Evolutionary conservation across 2,888 invertebrate genomes (phyloP).

Genomic region (Acanthopleura granulata): DNA sequence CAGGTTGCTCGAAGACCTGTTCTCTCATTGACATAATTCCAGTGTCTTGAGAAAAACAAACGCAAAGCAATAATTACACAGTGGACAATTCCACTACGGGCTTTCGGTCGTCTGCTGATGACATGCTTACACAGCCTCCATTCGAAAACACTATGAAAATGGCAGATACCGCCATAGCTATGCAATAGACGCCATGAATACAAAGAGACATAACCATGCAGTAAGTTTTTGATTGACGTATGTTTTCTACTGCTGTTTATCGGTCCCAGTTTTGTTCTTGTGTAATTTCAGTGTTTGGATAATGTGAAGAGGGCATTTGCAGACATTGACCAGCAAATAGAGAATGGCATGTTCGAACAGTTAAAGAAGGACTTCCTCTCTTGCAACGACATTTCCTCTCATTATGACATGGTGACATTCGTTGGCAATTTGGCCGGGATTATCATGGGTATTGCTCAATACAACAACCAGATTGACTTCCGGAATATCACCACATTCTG

Average conservation of each 20-base stretch:
- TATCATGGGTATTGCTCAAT: conserved; percentile 47
- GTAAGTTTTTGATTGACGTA: too few relatives aligned
- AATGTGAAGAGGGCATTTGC: conserved; percentile 41
- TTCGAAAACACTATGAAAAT: too few relatives aligned
- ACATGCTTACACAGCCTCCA: too few relatives aligned
- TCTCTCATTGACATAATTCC: too few relatives aligned
- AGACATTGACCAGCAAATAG: conserved; percentile 38
- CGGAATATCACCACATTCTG: conserved; percentile 40
- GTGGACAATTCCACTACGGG: too few relatives aligned
- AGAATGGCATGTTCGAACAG: conserved; percentile 27
- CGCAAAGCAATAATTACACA: too few relatives aligned
- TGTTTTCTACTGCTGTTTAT: background rate
- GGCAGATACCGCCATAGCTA: too few relatives aligned
- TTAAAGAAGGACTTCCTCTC: conserved; percentile 45
- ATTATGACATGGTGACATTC: conserved; percentile 39
- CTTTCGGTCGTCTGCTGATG: too few relatives aligned
- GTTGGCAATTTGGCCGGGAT: conserved; percentile 47
- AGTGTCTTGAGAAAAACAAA: too few relatives aligned
- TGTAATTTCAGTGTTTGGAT: conserved; percentile 39
- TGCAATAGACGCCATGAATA: too few relatives aligned
- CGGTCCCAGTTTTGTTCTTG: background rate
- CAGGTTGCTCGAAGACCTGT: too few relatives aligned
- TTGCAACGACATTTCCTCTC: conserved; percentile 36
- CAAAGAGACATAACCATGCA: too few relatives aligned
- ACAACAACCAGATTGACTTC: conserved; percentile 42